Evolutionary conservation across 1,140 invertebrate genomes (phyloP), one percentile per base, ranked within the genome.

Genomic region (Eulimnadia texana): DNA sequence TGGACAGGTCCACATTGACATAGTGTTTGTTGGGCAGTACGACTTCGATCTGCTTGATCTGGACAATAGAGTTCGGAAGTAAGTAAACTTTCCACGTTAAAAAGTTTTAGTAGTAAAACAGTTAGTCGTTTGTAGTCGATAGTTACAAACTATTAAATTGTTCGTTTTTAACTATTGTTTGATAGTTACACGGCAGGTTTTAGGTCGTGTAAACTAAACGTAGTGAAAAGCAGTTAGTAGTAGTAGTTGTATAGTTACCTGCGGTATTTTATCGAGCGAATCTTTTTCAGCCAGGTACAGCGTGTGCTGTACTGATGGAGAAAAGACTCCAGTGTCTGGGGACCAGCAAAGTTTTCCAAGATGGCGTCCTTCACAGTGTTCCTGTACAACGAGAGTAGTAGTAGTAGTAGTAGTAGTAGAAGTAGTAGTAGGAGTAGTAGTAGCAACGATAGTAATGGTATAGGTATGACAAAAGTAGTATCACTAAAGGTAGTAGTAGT

Each of bases 1-100:
- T 83, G 22, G 79, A 80, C 42, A 86, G 76, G 69, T 88, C 84
- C 19, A 86, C 76, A 58, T 80, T 79, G 64, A 83, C 80, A 68
- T 87, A 87, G 70, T 88, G 86, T 66, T 84, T 86, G 68, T 88
- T 88, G 0, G 86, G 85, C 80, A 88, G 82, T 58, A 76, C 76
- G 78, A 87, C 86, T 61, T 81, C 80, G 27, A 88, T 83, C 65
- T 78, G 78, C 0, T 72, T 70, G 47, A 86, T 79, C 78, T 84
- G 73, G 53, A 72, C 71, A 61, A 60, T 65, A 67, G 57, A 52
- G 13, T 47, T n/a, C n/a, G n/a, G n/a, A n/a, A n/a, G n/a, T n/a
- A n/a, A n/a, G n/a, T n/a, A n/a, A n/a, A n/a, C n/a, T n/a, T n/a
- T n/a, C n/a, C n/a, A n/a, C n/a, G n/a, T n/a, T n/a, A n/a, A n/a